These are phyloP conservation scores for Tribolium madens DNA, from an alignment of 1,140 invertebrate genomes.

Conservation along the genomic window DNA sequence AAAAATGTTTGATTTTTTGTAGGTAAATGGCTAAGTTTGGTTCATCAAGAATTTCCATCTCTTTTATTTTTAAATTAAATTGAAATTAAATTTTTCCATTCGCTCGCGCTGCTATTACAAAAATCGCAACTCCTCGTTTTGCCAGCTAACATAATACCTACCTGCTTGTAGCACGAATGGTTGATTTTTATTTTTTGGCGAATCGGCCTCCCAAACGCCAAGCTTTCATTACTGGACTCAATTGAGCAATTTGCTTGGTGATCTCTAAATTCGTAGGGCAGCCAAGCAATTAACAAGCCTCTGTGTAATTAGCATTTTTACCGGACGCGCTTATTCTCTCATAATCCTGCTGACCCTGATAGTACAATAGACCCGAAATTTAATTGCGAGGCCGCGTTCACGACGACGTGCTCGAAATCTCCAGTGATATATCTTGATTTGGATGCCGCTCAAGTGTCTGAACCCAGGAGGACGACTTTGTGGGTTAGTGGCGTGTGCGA, in stretches of 20 bases:
- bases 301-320: constrained; percentile 30
- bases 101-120: neutral
- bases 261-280: constrained; percentile 35
- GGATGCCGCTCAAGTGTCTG: constrained; percentile 14
- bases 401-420: constrained; percentile 17
- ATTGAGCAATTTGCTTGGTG: constrained; percentile 30
- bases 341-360: constrained; percentile 32
- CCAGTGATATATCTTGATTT: constrained; percentile 25
- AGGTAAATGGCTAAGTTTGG: no score
- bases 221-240: neutral
- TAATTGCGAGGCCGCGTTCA: constrained; percentile 23
- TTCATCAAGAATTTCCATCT: no score
- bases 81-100: no score
- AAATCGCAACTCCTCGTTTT: neutral
- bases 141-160: neutral
- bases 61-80: no score
- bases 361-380: constrained; percentile 37
- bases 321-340: constrained; percentile 10
- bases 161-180: neutral
- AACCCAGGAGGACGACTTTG: constrained; percentile 8
- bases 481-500: constrained; percentile 30
- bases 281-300: constrained; percentile 13
- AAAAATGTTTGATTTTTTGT: no score
- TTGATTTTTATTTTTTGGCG: neutral
- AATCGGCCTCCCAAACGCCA: neutral